A percentile compares a stretch with the other conserved stretches of the same genome.
phyloP scores from a whole-genome alignment of 2,797 vertebrate genomes.

The Phrynocephalus vlangalii region DNA sequence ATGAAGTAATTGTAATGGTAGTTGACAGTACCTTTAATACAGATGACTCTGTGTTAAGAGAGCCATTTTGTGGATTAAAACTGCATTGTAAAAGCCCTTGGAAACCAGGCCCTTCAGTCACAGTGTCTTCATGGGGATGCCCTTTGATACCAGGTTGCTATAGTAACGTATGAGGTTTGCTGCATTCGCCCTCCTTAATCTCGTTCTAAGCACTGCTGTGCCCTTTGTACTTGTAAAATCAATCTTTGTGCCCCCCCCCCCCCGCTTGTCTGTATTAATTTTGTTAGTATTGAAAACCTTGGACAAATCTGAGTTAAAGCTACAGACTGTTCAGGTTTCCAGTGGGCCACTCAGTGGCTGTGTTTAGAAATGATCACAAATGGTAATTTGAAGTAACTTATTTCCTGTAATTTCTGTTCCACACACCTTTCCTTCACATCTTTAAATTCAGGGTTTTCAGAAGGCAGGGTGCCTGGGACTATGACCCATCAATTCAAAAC shows the following conservation, averaged over 20 bases:
- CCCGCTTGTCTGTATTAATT: slow-evolving; percentile 57
- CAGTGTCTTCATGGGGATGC: slow-evolving; percentile 75
- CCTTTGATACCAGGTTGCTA: slow-evolving; percentile 82
- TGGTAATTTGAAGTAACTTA: neutral
- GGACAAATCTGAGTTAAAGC: slow-evolving; percentile 7
- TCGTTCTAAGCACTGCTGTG: slow-evolving; percentile 63
- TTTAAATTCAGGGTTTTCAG: too few species aligned
- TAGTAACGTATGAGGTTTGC: slow-evolving; percentile 79
- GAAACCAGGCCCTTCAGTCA: slow-evolving; percentile 59
- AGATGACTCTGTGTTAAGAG: slow-evolving; percentile 44
- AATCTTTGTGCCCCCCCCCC: too few species aligned
- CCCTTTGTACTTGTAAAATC: slow-evolving; percentile 65
- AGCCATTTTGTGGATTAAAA: slow-evolving; percentile 55
- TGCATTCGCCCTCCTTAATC: slow-evolving; percentile 51
- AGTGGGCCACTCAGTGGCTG: neutral
- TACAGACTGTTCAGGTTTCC: too few species aligned
- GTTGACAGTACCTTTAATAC: slow-evolving; percentile 53
- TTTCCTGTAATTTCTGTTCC: neutral
- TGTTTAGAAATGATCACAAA: slow-evolving; percentile 17
- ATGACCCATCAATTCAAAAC: neutral
- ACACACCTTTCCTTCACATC: neutral
- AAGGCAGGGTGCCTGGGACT: neutral
- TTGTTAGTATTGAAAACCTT: slow-evolving; percentile 34
- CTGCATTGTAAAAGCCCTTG: slow-evolving; percentile 54
- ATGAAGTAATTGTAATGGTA: slow-evolving; percentile 54